A percentile compares a stretch with the other conserved stretches of the same genome.
Evolutionary conservation across 2,113 vertebrate species (phyloP).

Genomic region (Semnopithecus entellus): DNA sequence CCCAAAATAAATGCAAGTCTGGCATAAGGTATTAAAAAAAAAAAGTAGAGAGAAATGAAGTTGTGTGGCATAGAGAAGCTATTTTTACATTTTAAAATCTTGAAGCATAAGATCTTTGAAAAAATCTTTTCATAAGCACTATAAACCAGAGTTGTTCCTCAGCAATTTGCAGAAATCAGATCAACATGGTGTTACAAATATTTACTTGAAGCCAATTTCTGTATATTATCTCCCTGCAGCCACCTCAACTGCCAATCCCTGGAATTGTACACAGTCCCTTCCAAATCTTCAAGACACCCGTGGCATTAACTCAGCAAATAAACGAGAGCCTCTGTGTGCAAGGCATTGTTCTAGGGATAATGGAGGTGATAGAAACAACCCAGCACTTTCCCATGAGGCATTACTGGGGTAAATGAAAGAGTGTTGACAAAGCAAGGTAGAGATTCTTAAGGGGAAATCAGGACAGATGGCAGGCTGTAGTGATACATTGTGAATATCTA

Average conservation of each 20-base stretch:
- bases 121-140: conserved; percentile 9
- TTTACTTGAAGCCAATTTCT: neutral
- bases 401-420: neutral
- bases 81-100: conserved; percentile 11
- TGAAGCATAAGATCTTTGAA: neutral
- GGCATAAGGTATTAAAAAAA: conserved; percentile 1
- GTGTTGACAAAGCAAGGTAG: neutral
- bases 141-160: neutral
- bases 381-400: neutral
- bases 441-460: neutral
- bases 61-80: neutral
- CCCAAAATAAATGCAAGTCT: conserved; percentile 37
- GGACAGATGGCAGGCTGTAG: neutral
- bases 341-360: neutral
- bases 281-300: neutral
- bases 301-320: neutral
- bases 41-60: neutral
- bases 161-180: conserved; percentile 13
- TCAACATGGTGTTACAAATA: neutral
- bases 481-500: neutral
- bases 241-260: neutral
- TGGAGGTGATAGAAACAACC: neutral
- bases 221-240: neutral
- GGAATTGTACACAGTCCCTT: neutral
- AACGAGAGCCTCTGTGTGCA: neutral